Percentiles rank a stretch among this genome's conserved stretches.
Conservation (phyloP, 2,797 vertebrate species). For the Arrhamphus sclerolepis region DNA sequence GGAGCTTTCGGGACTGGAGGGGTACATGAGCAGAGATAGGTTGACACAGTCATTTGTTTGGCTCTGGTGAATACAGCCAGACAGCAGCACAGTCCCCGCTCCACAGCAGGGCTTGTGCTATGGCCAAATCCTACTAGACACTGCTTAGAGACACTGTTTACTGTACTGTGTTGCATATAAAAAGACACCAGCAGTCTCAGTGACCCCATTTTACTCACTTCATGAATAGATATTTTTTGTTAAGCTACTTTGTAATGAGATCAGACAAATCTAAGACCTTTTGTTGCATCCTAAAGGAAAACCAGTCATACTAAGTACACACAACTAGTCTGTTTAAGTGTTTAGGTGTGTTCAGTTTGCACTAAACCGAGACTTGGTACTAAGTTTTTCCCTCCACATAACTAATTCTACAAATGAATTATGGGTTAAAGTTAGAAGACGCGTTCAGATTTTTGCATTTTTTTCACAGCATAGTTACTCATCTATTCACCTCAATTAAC, state of each 20-base stretch:
- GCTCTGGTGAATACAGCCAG: slow-evolving; percentile 78
- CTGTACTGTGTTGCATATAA: slow-evolving; percentile 21
- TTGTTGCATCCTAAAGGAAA: not conserved
- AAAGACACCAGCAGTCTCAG: slow-evolving; percentile 7
- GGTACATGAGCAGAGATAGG: slow-evolving; percentile 78
- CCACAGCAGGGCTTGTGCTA: slow-evolving; percentile 63
- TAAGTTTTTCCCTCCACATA: too few species aligned
- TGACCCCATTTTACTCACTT: slow-evolving; percentile 8
- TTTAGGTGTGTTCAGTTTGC: too few species aligned
- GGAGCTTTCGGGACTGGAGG: slow-evolving; percentile 70
- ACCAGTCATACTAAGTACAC: not conserved
- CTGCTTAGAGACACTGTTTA: slow-evolving; percentile 23
- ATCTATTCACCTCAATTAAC: too few species aligned
- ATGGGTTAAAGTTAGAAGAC: too few species aligned
- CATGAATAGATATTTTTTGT: not conserved
- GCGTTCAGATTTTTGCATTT: too few species aligned
- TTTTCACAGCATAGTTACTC: too few species aligned
- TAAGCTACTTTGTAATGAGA: not conserved
- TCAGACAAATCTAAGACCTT: not conserved
- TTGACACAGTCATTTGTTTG: slow-evolving; percentile 81
- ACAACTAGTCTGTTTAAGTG: not conserved
- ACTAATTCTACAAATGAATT: too few species aligned
- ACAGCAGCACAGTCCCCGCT: slow-evolving; percentile 70
- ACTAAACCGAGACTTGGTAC: too few species aligned
- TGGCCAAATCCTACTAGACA: slow-evolving; percentile 68